Percentiles rank a stretch among this genome's conserved stretches.
phyloP scores from a whole-genome alignment of 2,113 vertebrate species.

The Osmerus mordax region DNA sequence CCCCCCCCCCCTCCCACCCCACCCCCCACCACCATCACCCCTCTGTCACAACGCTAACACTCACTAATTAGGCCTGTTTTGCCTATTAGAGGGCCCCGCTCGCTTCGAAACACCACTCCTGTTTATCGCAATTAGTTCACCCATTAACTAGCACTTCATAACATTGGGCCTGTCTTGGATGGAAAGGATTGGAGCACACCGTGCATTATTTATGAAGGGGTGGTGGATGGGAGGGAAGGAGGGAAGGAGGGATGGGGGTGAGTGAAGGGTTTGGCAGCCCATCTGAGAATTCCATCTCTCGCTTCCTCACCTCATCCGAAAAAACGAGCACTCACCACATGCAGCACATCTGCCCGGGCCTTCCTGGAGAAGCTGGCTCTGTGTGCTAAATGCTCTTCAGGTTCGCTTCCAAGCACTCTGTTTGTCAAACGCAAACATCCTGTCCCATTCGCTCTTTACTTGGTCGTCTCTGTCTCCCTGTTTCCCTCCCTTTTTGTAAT shows the following conservation, averaged over 20 bases:
- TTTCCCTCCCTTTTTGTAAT: too few species aligned
- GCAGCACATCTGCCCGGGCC: not conserved
- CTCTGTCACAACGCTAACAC: slow-evolving; percentile 84
- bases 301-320: slow-evolving; percentile 15
- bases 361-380: not conserved
- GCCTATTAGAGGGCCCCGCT: slow-evolving; percentile 79
- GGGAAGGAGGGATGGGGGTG: slow-evolving; percentile 4
- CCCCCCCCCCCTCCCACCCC: not conserved
- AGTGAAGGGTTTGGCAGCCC: slow-evolving; percentile 10
- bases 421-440: too few species aligned
- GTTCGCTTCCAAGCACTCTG: not conserved
- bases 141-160: slow-evolving; percentile 84
- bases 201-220: slow-evolving; percentile 81
- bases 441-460: too few species aligned
- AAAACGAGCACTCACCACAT: slow-evolving; percentile 15
- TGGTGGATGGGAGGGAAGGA: not conserved
- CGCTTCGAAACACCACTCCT: slow-evolving; percentile 86
- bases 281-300: slow-evolving; percentile 23
- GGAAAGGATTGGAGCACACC: slow-evolving; percentile 72
- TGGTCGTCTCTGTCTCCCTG: too few species aligned
- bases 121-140: slow-evolving; percentile 91
- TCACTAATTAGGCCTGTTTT: slow-evolving; percentile 92
- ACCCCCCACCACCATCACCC: slow-evolving; percentile 19
- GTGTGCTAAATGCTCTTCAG: not conserved
- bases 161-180: slow-evolving; percentile 74